Evolutionary conservation across 2,888 invertebrate genomes (phyloP), one percentile per base, ranked within the genome.

Genomic region (Diaperis boleti): DNA sequence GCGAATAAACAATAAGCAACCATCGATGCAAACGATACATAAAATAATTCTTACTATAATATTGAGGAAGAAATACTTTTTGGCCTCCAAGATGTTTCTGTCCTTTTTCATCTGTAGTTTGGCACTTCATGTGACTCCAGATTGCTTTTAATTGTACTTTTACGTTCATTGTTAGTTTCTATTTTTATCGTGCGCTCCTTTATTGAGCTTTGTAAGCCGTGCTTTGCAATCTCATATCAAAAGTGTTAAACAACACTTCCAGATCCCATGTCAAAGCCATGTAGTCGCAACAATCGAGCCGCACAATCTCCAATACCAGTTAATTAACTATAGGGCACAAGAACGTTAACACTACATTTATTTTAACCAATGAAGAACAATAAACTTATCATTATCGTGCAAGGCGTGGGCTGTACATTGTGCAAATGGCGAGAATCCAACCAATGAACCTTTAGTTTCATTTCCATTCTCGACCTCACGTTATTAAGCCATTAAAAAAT

Each of bases 311-410:
- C 45, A 29, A 15, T 26, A 14, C 49, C 31, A 26, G 31, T 49
- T 49, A 49, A 49, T 49, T 49, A 49, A 49, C 45, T 45, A 45
- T 45, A 45, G 26, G 13, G 45, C 45, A 45, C 49, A 49, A 31
- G 6, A 49, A 35, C 49, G 13, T 49, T 11, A 49, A 49, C 49
- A 49, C 45, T 45, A 13, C 22, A 33, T 33, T 49, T 33, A 49
- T 49, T 62, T 64, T 44, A 37, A 39, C 50, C 56, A 65, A 59
- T 60, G 52, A 63, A 44, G 56, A 54, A 59, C 55, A 60, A 64
- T 54, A 61, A 57, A 47, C 41, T 59, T 59, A 59, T 59, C 59
- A 59, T 50, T 59, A 59, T 50, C 59, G 17, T 17, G 29, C 20
- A 41, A 41, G 11, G 59, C 18, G 49, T 49, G 22, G 54, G 54